Base-by-base conservation (phyloP, 2,113 vertebrate genomes). In the Oxyura jamaicensis region DNA sequence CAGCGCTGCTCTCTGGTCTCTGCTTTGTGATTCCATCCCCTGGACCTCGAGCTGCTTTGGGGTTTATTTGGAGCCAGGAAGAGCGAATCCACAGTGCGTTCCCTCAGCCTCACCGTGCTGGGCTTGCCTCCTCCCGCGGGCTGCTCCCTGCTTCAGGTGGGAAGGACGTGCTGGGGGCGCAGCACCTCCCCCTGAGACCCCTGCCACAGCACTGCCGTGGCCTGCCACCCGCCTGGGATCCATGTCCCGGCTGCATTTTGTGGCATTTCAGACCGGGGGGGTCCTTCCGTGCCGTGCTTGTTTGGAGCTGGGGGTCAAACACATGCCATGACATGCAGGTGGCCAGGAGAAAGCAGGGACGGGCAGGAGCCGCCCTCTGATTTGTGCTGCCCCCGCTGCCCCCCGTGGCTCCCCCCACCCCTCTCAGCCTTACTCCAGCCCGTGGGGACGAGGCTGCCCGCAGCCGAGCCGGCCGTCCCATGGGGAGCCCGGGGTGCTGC, bases 261-360 rank as follows among this genome's bases (percentile, higher is more conserved):
- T 65, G 75, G 35, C 86, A 39, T 48, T 50, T 74, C 20, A 53
- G 31, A 48, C 35, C 48, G 3, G 20, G 71, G n/a, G 62, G 6
- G 10, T 52, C 56, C 36, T 44, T 66, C 53, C 11, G 59, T 62
- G 28, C 56, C 1, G 0, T 56, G 52, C 66, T 35, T 52, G 66
- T 42, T 60, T 56, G 85, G 76, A 88, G 46, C 29, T 19, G 6
- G 53, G 83, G n/a, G 23, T 75, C 39, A 86, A 60, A n/a, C 85
- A 41, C 0, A 0, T 41, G 44, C 10, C 7, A 35, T 58, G 62
- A 67, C 22, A 0, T 7, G 0, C 4, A 1, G 29, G 6, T 1
- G 6, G 66, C 48, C 44, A n/a, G 79, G 50, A 60, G 58, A 55
- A 10, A 36, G 55, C 60, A 11, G 53, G 31, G 35, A 53, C 6